Percentiles rank a stretch among this genome's conserved stretches.
These are phyloP conservation scores for Linnaemya vulpina DNA, from an alignment of 2,888 invertebrate species.

Conservation along the genomic window DNA sequence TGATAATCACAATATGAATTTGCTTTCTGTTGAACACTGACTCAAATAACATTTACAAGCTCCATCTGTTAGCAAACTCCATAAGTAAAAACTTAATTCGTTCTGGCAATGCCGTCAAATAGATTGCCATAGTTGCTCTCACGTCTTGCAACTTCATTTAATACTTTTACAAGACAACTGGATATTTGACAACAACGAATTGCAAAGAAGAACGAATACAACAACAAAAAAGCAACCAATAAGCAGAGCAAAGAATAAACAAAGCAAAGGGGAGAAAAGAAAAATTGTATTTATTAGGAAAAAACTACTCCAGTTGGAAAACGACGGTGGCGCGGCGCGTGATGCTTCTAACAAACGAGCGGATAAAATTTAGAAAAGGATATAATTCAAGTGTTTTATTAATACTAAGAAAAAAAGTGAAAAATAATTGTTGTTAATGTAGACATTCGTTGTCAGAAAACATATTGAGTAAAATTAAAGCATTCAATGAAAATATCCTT, in stretches of 20 bases:
- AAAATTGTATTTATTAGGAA: conserved; percentile 47
- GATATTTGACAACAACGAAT: conserved; percentile 22
- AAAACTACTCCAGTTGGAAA: conserved; percentile 66
- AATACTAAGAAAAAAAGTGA: not conserved
- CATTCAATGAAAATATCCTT: not conserved
- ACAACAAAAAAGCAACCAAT: conserved; percentile 13
- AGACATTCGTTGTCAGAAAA: conserved; percentile 1
- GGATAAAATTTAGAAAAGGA: conserved; percentile 23
- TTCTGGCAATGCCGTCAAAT: not conserved
- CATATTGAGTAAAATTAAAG: not conserved
- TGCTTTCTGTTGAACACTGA: no score
- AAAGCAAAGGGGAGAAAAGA: conserved; percentile 54
- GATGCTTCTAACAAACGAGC: conserved; percentile 12
- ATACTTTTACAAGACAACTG: conserved; percentile 4
- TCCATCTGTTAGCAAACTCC: not conserved
- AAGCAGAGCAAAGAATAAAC: conserved; percentile 58
- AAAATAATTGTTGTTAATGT: not conserved
- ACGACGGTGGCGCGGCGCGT: conserved; percentile 68
- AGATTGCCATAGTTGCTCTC: not conserved
- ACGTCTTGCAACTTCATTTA: not conserved
- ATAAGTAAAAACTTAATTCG: not conserved
- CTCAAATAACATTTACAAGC: not conserved
- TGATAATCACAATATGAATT: no score
- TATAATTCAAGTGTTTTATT: conserved; percentile 2
- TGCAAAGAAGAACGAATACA: conserved; percentile 39